Evolutionary conservation across 2,113 vertebrate species (phyloP).

Genomic region (Ptyas mucosa): DNA sequence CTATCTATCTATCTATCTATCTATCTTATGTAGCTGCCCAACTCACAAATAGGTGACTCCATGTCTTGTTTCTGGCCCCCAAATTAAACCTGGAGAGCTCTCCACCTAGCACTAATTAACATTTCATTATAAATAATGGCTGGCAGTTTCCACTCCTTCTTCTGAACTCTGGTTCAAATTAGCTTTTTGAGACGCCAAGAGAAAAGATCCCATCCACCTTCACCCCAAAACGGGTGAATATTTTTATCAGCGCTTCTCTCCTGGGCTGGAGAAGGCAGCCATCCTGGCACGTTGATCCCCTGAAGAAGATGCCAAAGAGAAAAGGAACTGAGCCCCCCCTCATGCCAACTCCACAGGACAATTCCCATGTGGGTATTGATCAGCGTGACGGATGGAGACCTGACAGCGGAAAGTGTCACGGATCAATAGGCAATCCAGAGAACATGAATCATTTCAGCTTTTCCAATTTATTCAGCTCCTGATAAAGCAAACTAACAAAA

Average conservation of each 20-base stretch:
- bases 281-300: no score
- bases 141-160: neutral
- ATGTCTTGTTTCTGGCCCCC: neutral
- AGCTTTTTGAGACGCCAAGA: neutral
- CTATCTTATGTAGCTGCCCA: neutral
- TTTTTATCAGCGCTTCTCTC: neutral
- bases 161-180: neutral
- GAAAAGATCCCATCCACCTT: no score
- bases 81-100: neutral
- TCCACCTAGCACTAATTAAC: neutral
- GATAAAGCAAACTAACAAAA: conserved; percentile 59
- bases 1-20: no score
- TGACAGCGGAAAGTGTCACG: conserved; percentile 45
- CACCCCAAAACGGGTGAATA: neutral
- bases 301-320: no score
- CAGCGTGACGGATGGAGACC: conserved; percentile 47
- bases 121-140: neutral
- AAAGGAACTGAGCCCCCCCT: neutral
- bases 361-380: conserved; percentile 55
- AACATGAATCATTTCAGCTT: conserved; percentile 61
- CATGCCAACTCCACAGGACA: neutral
- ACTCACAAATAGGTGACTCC: neutral
- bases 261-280: no score
- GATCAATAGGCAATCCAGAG: conserved; percentile 61
- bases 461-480: conserved; percentile 60